Percentiles rank a stretch among this genome's conserved stretches.
Conservation (phyloP, 1,140 invertebrate species). For the Epicauta chinensis region DNA sequence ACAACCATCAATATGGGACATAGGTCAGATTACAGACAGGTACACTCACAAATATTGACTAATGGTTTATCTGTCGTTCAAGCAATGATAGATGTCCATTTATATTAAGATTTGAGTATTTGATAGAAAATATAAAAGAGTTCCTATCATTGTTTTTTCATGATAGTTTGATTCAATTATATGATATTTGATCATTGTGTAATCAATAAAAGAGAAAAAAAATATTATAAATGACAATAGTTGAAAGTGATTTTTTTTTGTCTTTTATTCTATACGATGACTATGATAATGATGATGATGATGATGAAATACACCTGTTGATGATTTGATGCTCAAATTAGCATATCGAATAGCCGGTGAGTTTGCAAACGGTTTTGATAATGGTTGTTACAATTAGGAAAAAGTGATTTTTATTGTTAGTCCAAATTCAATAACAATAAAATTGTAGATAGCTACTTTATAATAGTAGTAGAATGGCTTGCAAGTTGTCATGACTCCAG, state of each 20-base stretch:
- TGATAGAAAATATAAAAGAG: constrained; percentile 10
- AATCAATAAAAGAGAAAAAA: constrained; percentile 10
- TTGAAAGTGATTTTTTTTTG: constrained; percentile 14
- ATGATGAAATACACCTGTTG: constrained; percentile 15
- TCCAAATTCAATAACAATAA: constrained; percentile 7
- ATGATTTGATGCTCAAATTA: constrained; percentile 19
- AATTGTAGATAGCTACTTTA: constrained; percentile 27
- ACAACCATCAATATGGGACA: constrained; percentile 12
- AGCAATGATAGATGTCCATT: constrained; percentile 18
- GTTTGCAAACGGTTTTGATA: constrained; percentile 16
- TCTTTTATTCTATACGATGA: no score
- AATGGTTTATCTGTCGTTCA: constrained; percentile 21
- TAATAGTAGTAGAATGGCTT: constrained; percentile 17
- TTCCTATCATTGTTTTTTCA: constrained; percentile 16
- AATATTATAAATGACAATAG: constrained; percentile 9
- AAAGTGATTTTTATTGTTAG: no score
- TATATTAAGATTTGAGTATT: constrained; percentile 15
- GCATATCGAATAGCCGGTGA: constrained; percentile 23
- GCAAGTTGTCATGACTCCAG: constrained; percentile 36
- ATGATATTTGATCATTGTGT: constrained; percentile 7
- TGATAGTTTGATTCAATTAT: constrained; percentile 8
- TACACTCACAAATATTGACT: constrained; percentile 22
- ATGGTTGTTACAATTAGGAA: no score
- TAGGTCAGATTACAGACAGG: constrained; percentile 19
- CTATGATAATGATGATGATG: not conserved